phyloP scores from a whole-genome alignment of 2,888 invertebrate species.

The Nesidiocoris tenuis region DNA sequence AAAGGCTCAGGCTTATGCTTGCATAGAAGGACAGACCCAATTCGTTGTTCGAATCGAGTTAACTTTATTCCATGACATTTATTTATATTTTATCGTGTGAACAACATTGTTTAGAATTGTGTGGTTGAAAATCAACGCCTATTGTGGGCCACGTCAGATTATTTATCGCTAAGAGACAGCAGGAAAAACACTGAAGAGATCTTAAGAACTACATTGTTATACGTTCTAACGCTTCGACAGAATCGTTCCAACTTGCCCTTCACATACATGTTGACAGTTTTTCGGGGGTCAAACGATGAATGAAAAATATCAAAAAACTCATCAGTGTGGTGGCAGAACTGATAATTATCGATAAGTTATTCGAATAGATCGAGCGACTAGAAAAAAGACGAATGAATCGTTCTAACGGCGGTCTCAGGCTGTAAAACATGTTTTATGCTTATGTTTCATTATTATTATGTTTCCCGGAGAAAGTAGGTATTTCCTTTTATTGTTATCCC shows the following conservation, averaged over 20 bases:
- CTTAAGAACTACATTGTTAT: slow-evolving; percentile 4
- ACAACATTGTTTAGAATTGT: slow-evolving; percentile 4
- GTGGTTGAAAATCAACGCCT: background rate
- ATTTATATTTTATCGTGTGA: background rate
- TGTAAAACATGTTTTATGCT: too few species aligned
- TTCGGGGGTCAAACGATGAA: too few species aligned
- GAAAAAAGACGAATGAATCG: background rate
- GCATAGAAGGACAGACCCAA: slow-evolving; percentile 33
- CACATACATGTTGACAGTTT: too few species aligned
- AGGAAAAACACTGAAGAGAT: slow-evolving; percentile 6
- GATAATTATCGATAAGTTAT: too few species aligned
- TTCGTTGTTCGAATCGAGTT: slow-evolving; percentile 39
- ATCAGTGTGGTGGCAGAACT: too few species aligned
- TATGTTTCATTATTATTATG: too few species aligned
- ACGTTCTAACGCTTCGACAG: slow-evolving; percentile 32
- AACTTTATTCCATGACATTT: background rate
- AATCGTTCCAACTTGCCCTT: slow-evolving; percentile 23
- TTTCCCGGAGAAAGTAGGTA: too few species aligned
- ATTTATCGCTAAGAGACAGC: background rate
- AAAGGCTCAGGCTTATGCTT: slow-evolving; percentile 8
- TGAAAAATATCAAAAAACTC: too few species aligned
- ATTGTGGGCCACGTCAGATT: background rate
- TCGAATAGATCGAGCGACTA: background rate
- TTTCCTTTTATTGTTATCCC: too few species aligned
- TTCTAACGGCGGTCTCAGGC: background rate